Base-by-base conservation (phyloP, 2,797 vertebrate species). In the Vireo griseus region DNA sequence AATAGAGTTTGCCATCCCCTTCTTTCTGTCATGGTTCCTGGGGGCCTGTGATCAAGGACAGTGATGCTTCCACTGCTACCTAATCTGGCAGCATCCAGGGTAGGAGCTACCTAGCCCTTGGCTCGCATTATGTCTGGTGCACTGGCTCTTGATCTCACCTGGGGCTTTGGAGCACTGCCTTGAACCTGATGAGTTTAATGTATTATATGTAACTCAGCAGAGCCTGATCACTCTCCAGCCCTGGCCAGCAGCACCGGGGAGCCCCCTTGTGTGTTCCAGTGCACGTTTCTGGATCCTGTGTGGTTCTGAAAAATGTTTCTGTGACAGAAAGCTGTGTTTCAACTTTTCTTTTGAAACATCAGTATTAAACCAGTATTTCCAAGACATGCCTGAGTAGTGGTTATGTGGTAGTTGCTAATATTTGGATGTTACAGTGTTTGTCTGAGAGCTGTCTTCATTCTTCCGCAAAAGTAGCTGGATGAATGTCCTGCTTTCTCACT, bases 401-500 rank as follows among this genome's bases (percentile, higher is more conserved):
- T 86, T 94, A 54, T 74, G 80, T 82, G 51, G 29, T 81, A 8
- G 14, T 68, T 94, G 88, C 82, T 66, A 76, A 88, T 90, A 95
- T 95, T 88, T 95, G 96, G 95, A 95, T 88, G 83, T 88, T 91
- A 80, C 90, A 89, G 62, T 62, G 63, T 93, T 97, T 96, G 63
- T 67, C 76, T 96, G 95, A 96, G 67, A 84, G 80, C 84, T 75
- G 59, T 81, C 65, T 94, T 91, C 89, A 80, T 88, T 89, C 72
- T 55, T 33, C 54, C 40, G 74, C 75, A 86, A n/a, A 90, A 85
- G 24, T 74, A 93, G 94, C 89, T 96, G 94, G 91, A 96, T 79
- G 42, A 92, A 95, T 26, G 44, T 85, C 59, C 63, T 4, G 4
- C 79, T 93, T 95, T 95, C 94, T 97, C 96, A 97, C 77, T 58